Evolutionary conservation across 2,888 invertebrate genomes (phyloP), one percentile per base, ranked within the genome.

Genomic region (Linnaemya tessellans): DNA sequence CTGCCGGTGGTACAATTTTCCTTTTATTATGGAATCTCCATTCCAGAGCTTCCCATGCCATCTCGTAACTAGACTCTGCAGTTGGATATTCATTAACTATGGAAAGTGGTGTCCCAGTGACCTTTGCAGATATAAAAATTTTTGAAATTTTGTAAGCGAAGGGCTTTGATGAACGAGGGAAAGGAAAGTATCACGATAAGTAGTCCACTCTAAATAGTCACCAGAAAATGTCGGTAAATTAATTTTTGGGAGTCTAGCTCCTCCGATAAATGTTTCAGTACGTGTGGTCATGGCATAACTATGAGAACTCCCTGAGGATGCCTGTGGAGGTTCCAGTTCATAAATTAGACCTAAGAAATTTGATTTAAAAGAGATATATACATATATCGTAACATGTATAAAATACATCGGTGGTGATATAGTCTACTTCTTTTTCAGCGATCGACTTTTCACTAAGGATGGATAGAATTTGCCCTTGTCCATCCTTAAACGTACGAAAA

Each of bases 11-110:
- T 38, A 60, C 74, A 10, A 77, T 58, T 41, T 75, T 75, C 35
- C 71, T 58, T 54, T 58, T 46, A 25, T 75, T 84, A 41, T 75
- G 80, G 18, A 77, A 84, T 67, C 80, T 80, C 3, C 5, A n/a
- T 46, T 73, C 46, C n/a, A 70, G 56, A 8, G 56, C 58, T 46
- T 78, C 4, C 64, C 79, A 71, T 64, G 68, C 79, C 2, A 67
- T 46, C 41, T 80, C 80, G 43, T 84, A 80, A 38, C 80, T 84
- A 38, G 80, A 68, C 10, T 75, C 80, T 35, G 80, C 58, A 8
- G 80, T 80, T 71, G 80, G 71, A 41, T 71, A 80, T 71, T 84
- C 71, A 10, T 80, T 64, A 10, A 75, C 22, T 25, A 84, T 74
- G 35, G 54, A n/a, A 18, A 78, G 58, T n/a, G 64, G 80, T 18